These are phyloP conservation scores for Serranus cabrilla DNA, from an alignment of 2,797 vertebrate species.

Conservation along the genomic window DNA sequence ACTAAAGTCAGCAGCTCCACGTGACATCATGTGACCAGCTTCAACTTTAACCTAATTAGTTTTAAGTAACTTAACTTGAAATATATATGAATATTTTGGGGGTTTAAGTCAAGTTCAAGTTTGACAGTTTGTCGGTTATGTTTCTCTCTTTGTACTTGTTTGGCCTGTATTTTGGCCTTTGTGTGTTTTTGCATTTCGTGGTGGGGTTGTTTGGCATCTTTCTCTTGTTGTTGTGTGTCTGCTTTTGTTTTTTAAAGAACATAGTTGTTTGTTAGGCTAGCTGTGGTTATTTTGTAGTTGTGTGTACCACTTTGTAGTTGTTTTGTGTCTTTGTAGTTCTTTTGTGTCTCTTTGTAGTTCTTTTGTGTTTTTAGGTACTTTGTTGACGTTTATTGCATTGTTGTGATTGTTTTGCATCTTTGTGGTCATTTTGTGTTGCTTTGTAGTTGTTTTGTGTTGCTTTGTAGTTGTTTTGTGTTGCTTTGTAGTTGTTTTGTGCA, in stretches of 20 bases:
- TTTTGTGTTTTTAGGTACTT: background rate
- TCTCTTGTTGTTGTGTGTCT: too few relatives aligned
- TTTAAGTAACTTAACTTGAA: background rate
- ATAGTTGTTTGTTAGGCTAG: too few relatives aligned
- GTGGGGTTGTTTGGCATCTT: too few relatives aligned
- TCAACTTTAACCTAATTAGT: background rate
- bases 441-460: too few relatives aligned
- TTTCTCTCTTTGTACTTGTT: too few relatives aligned
- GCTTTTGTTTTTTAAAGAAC: too few relatives aligned
- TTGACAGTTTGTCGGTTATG: background rate
- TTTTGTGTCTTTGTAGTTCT: background rate
- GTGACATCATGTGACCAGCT: background rate
- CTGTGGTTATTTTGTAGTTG: rapidly evolving
- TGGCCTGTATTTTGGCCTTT: too few relatives aligned
- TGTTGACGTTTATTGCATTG: too few relatives aligned
- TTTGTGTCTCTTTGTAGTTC: background rate
- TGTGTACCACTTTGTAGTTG: too few relatives aligned
- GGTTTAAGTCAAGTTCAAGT: background rate
- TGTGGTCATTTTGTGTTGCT: background rate
- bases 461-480: background rate
- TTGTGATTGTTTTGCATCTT: background rate
- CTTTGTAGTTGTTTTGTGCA: background rate
- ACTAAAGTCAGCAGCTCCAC: slow-evolving; percentile 9
- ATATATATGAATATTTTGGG: too few relatives aligned
- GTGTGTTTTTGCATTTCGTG: too few relatives aligned